Evolutionary conservation across 1,140 invertebrate species (phyloP).

Genomic region (Radopholus similis): DNA sequence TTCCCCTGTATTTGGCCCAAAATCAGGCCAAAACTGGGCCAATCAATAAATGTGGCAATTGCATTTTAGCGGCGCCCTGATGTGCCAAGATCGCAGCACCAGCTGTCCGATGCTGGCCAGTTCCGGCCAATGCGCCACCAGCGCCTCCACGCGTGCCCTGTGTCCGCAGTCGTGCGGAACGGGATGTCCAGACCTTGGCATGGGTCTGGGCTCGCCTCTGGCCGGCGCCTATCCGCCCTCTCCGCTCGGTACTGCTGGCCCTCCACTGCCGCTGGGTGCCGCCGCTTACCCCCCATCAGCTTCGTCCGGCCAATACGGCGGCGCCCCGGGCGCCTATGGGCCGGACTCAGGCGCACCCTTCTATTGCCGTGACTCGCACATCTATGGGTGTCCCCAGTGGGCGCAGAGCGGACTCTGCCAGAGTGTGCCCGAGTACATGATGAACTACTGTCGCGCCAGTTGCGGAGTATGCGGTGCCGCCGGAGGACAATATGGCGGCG

Average conservation of each 20-base stretch:
- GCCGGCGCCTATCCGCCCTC: not conserved
- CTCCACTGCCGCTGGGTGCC: no score
- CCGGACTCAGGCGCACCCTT: not conserved
- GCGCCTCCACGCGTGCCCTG: not conserved
- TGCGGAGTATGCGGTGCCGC: constrained; percentile 17
- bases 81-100: constrained; percentile 9
- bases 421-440: constrained; percentile 25
- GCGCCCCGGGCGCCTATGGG: not conserved
- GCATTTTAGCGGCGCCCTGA: not conserved
- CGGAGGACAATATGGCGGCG: not conserved
- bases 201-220: no score
- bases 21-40: no score
- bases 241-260: not conserved
- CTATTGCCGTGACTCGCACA: constrained; percentile 23
- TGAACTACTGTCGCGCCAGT: constrained; percentile 22
- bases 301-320: not conserved
- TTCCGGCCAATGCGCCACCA: constrained; percentile 22
- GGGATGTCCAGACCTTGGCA: constrained; percentile 1
- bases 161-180: constrained; percentile 21
- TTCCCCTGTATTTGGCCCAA: no score
- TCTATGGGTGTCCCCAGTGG: constrained; percentile 26
- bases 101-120: constrained; percentile 17
- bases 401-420: constrained; percentile 17
- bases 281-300: not conserved
- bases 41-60: no score